These are phyloP conservation scores for Troglohyphantes excavatus DNA, from an alignment of 2,888 invertebrate species.

Conservation along the genomic window DNA sequence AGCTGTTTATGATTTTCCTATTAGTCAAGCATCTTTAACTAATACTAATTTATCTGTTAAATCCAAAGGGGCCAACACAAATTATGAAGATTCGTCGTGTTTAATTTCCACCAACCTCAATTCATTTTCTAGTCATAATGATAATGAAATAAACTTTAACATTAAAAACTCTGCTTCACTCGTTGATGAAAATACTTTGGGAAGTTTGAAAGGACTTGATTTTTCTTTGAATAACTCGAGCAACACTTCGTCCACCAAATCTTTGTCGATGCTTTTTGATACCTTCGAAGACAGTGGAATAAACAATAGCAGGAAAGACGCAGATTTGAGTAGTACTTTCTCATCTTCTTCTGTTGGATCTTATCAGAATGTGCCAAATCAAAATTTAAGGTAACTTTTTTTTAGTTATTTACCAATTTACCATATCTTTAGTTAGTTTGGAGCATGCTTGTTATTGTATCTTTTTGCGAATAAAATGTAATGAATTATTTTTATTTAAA, in stretches of 20 bases:
- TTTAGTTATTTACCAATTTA: neutral
- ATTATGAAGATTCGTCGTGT: slow-evolving; percentile 9
- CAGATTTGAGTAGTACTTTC: slow-evolving; percentile 7
- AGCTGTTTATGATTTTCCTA: slow-evolving; percentile 9
- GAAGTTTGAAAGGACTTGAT: slow-evolving; percentile 46
- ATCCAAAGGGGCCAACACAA: neutral
- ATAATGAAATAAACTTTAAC: slow-evolving; percentile 30
- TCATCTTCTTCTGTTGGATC: neutral
- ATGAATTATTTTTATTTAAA: too few species aligned
- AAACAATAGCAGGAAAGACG: neutral
- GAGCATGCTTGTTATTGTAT: too few species aligned
- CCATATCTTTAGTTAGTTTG: neutral
- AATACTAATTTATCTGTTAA: neutral
- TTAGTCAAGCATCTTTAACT: neutral
- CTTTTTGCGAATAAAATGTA: too few species aligned
- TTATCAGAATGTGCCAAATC: slow-evolving; percentile 46
- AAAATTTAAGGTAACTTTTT: slow-evolving; percentile 38
- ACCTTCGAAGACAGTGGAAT: slow-evolving; percentile 31
- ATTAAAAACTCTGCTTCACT: neutral
- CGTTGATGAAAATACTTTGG: slow-evolving; percentile 41
- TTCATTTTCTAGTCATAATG: slow-evolving; percentile 59
- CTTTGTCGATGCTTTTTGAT: neutral
- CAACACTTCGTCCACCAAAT: slow-evolving; percentile 6
- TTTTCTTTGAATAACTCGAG: slow-evolving; percentile 25
- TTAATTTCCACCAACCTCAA: slow-evolving; percentile 21